These are phyloP conservation scores for Drosophila parthenogenetica DNA, from an alignment of 2,888 invertebrate species.

Conservation along the genomic window DNA sequence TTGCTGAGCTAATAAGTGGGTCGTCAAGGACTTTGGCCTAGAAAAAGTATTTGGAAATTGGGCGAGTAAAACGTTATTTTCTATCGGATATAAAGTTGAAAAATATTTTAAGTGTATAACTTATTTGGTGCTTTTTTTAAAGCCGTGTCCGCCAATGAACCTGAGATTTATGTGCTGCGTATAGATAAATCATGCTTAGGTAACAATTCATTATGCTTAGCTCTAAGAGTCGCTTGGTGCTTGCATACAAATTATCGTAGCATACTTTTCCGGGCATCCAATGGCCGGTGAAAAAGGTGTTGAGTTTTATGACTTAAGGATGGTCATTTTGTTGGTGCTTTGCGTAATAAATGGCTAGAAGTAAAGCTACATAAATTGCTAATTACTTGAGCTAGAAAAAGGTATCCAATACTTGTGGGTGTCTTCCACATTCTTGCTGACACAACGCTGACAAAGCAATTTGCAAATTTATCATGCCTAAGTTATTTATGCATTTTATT, in stretches of 20 bases:
- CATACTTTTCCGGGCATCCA: slow-evolving; percentile 44
- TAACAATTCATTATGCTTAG: slow-evolving; percentile 73
- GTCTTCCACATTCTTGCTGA: slow-evolving; percentile 21
- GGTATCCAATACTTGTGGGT: slow-evolving; percentile 29
- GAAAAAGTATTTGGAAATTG: too few relatives aligned
- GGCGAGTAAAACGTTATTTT: too few relatives aligned
- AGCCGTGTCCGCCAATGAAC: slow-evolving; percentile 19
- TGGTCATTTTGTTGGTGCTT: slow-evolving; percentile 46
- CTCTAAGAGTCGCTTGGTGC: slow-evolving; percentile 25
- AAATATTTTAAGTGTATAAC: slow-evolving; percentile 11
- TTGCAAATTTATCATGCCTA: slow-evolving; percentile 52
- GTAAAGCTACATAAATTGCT: slow-evolving; percentile 70
- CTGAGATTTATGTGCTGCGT: slow-evolving; percentile 65
- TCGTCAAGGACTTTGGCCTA: not conserved
- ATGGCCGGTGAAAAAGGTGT: slow-evolving; percentile 39
- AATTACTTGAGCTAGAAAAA: slow-evolving; percentile 60
- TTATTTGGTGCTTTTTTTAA: slow-evolving; percentile 6
- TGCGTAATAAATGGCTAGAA: slow-evolving; percentile 51
- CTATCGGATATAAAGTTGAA: too few relatives aligned
- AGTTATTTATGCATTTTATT: slow-evolving; percentile 37
- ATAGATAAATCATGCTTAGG: slow-evolving; percentile 72
- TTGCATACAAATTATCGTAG: slow-evolving; percentile 43
- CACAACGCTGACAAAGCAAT: slow-evolving; percentile 52
- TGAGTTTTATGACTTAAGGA: slow-evolving; percentile 58
- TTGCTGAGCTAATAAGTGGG: not conserved